Evolutionary conservation across 1,140 invertebrate species (phyloP).

Genomic region (Spodoptera frugiperda): DNA sequence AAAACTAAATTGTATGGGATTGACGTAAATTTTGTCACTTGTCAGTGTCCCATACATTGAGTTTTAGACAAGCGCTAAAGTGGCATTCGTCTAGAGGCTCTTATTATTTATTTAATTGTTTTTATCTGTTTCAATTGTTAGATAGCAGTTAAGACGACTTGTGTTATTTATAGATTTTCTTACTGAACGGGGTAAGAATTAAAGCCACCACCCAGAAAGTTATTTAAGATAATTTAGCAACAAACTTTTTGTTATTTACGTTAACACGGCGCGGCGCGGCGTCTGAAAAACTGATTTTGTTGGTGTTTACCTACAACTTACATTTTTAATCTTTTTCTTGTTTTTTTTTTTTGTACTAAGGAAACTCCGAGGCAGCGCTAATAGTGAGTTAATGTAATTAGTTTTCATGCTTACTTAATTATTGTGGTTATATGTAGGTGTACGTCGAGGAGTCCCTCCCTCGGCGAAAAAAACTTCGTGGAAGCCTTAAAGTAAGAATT

Average conservation of each 20-base stretch:
- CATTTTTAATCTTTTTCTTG: not conserved
- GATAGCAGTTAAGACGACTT: no score
- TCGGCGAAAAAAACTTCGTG: conserved; percentile 49
- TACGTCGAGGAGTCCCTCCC: not conserved
- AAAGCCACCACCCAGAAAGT: not conserved
- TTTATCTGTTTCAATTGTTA: not conserved
- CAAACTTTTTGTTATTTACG: not conserved
- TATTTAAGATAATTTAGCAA: conserved; percentile 1
- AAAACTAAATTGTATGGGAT: no score
- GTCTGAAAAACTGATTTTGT: not conserved
- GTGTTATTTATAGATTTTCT: no score
- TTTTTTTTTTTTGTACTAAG: not conserved
- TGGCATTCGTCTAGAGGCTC: no score
- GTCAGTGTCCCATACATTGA: no score
- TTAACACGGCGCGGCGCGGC: no score
- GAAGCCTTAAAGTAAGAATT: conserved; percentile 77
- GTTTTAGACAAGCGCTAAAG: no score
- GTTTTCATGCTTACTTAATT: conserved; percentile 8
- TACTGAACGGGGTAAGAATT: not conserved
- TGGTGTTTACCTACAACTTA: not conserved
- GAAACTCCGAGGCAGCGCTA: not conserved
- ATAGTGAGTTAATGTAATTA: conserved; percentile 12
- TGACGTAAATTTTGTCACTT: no score
- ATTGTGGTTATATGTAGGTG: conserved; percentile 22
- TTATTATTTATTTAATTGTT: not conserved